These are phyloP conservation scores for Pseudolaguvia tuberculata DNA, from an alignment of 2,113 vertebrate species.

Conservation along the genomic window DNA sequence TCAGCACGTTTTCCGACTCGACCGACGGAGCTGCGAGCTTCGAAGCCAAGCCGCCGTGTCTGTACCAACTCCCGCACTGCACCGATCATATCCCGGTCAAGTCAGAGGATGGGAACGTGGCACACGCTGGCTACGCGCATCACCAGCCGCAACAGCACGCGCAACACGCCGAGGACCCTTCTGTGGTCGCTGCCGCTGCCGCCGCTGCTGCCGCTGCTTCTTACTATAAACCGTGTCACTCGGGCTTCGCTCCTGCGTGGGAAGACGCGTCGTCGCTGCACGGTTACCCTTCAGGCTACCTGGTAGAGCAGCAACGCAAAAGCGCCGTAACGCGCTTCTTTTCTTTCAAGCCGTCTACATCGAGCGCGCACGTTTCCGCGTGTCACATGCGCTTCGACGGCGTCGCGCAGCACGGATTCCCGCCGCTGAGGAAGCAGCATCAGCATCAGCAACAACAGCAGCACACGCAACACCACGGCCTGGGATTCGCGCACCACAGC, in stretches of 20 bases:
- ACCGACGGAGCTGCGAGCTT: conserved; percentile 76
- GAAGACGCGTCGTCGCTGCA: conserved; percentile 86
- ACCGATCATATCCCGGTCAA: conserved; percentile 88
- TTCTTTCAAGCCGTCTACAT: conserved; percentile 84
- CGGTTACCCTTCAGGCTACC: conserved; percentile 86
- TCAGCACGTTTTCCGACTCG: conserved; percentile 81
- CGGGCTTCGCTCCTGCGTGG: conserved; percentile 75
- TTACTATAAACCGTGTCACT: conserved; percentile 88
- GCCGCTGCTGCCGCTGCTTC: conserved; percentile 76
- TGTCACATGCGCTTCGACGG: conserved; percentile 91
- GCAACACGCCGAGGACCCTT: conserved; percentile 79
- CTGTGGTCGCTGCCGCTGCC: conserved; percentile 71
- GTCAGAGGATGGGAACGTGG: conserved; percentile 77
- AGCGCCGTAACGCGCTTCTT: conserved; percentile 84
- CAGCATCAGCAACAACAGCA: conserved; percentile 55
- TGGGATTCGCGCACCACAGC: conserved; percentile 76
- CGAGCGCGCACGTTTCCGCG: conserved; percentile 65
- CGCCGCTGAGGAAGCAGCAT: conserved; percentile 1
- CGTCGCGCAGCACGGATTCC: conserved; percentile 47
- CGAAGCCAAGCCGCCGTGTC: conserved; percentile 91
- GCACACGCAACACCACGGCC: conserved; percentile 67
- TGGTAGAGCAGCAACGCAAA: conserved; percentile 83
- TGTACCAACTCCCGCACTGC: conserved; percentile 88
- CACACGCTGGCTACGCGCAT: conserved; percentile 67
- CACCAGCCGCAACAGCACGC: not conserved